A percentile compares a stretch with the other conserved stretches of the same genome.
phyloP scores from a whole-genome alignment of 1,140 invertebrate species.

The Archegozetes longisetosus region DNA sequence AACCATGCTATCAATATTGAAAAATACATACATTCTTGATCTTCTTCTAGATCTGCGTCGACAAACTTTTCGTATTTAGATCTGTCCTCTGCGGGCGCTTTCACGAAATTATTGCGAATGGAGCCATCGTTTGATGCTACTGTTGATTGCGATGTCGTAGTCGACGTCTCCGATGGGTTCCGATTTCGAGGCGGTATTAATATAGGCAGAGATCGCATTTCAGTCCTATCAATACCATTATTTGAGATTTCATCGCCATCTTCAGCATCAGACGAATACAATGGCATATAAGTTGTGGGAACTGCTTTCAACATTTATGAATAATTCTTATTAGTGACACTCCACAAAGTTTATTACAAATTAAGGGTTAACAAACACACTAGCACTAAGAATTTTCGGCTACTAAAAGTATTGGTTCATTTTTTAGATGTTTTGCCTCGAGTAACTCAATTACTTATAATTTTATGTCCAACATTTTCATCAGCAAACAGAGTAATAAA shows the following conservation, averaged over 20 bases:
- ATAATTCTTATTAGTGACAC: no score
- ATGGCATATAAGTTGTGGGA: background rate
- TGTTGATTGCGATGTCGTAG: conserved; percentile 21
- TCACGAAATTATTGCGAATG: conserved; percentile 10
- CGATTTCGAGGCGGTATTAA: background rate
- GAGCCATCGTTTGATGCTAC: conserved; percentile 18
- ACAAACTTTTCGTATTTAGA: conserved; percentile 56
- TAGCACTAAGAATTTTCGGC: no score
- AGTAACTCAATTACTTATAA: no score
- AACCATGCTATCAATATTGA: no score
- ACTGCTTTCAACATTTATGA: no score
- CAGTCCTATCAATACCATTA: background rate
- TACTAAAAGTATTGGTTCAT: no score
- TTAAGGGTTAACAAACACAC: no score
- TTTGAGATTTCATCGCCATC: background rate
- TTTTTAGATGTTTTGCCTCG: no score
- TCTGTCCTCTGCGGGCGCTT: conserved; percentile 44
- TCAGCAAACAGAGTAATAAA: no score
- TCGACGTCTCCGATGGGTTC: conserved; percentile 23
- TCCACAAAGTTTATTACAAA: no score
- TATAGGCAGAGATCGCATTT: background rate
- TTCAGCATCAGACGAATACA: background rate
- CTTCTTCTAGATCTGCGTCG: conserved; percentile 28
- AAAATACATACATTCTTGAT: conserved; percentile 18
- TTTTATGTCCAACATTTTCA: no score